phyloP scores from a whole-genome alignment of 2,113 vertebrate species.

The Bubo bubo region DNA sequence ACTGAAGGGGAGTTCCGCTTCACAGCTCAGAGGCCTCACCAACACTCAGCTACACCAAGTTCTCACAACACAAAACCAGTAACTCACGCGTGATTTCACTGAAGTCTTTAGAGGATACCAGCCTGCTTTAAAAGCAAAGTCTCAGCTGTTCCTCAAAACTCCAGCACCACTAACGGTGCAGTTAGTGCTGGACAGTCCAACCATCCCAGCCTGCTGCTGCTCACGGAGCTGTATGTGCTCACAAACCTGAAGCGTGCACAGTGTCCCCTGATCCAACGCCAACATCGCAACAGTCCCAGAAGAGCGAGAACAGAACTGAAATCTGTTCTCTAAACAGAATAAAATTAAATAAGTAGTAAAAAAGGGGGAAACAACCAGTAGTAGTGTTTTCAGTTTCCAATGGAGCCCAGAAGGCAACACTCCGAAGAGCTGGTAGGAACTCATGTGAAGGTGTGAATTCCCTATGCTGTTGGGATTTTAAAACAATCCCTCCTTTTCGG shows the following conservation, averaged over 20 bases:
- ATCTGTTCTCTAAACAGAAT: not conserved
- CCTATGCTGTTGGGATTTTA: fast-evolving
- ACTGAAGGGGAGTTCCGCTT: not conserved
- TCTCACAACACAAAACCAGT: not conserved
- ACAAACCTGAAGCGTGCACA: fast-evolving
- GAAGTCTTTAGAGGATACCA: not conserved
- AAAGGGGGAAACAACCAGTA: not conserved
- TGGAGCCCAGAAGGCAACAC: not conserved
- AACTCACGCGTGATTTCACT: fast-evolving
- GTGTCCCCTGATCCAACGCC: fast-evolving
- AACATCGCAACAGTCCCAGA: not conserved
- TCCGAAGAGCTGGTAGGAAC: not conserved
- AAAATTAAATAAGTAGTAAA: not conserved
- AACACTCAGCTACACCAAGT: fast-evolving
- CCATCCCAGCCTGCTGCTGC: not conserved
- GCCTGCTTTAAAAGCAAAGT: not conserved
- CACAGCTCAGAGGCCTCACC: not conserved
- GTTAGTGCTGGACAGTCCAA: not conserved
- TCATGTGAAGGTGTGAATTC: fast-evolving
- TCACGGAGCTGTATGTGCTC: not conserved
- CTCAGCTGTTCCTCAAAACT: not conserved
- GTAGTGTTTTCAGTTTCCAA: not conserved
- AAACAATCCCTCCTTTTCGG: not conserved
- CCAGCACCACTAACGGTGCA: not conserved
- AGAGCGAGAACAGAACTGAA: not conserved